These are phyloP conservation scores for Hypsibius dujardini DNA, from an alignment of 1,140 invertebrate genomes.

Conservation along the genomic window DNA sequence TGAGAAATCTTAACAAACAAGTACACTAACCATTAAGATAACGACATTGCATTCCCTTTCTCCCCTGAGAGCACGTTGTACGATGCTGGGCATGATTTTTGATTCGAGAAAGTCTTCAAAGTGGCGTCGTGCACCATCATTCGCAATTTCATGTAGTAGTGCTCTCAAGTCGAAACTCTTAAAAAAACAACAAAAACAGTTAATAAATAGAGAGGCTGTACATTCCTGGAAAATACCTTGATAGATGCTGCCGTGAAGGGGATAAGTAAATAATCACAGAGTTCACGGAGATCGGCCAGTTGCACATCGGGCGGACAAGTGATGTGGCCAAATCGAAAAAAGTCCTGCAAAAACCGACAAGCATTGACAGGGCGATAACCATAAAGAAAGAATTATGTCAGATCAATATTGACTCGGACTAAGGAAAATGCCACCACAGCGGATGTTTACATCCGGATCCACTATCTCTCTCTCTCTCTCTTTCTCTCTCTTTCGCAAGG, in stretches of 20 bases:
- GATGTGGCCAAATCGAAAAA: conserved; percentile 73
- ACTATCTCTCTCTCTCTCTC: too few relatives aligned
- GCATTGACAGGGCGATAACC: too few relatives aligned
- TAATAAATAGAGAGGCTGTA: too few relatives aligned
- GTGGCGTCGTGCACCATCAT: conserved; percentile 88
- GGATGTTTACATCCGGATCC: too few relatives aligned
- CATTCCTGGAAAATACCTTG: too few relatives aligned
- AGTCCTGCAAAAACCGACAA: too few relatives aligned
- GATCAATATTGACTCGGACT: too few relatives aligned
- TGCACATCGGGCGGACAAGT: conserved; percentile 64
- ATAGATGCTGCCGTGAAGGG: conserved; percentile 98
- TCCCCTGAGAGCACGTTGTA: conserved; percentile 71
- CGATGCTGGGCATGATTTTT: conserved; percentile 85
- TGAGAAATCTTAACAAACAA: too few relatives aligned
- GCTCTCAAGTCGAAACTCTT: conserved; percentile 85
- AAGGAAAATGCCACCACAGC: conserved; percentile 16
- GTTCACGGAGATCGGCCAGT: conserved; percentile 83
- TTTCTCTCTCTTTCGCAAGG: too few relatives aligned
- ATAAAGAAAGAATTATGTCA: too few relatives aligned
- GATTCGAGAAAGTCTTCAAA: conserved; percentile 92
- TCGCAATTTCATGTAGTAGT: conserved; percentile 88
- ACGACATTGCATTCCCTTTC: conserved; percentile 78
- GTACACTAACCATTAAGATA: conserved; percentile 67
- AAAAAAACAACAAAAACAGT: too few relatives aligned
- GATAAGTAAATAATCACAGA: conserved; percentile 92